Evolutionary conservation across 2,888 invertebrate species (phyloP).

Genomic region (Tribolium freemani): DNA sequence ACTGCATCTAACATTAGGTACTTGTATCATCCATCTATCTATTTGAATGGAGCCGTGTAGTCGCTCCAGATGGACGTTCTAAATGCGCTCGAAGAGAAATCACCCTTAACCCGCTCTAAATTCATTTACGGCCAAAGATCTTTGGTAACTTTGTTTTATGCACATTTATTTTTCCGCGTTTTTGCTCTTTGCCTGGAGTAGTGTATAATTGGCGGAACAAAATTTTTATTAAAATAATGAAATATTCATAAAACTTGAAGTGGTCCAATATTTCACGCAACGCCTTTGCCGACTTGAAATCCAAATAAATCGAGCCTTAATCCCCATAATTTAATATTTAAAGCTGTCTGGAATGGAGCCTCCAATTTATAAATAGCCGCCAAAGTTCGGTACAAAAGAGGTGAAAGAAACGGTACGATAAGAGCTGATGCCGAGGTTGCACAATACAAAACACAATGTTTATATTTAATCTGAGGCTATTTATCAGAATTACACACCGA

Average conservation of each 20-base stretch:
- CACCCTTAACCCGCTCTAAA: background rate
- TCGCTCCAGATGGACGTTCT: background rate
- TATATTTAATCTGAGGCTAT: slow-evolving; percentile 53
- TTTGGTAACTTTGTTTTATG: background rate
- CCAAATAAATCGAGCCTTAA: slow-evolving; percentile 48
- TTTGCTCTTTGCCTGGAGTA: background rate
- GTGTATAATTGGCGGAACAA: slow-evolving; percentile 4
- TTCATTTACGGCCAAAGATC: too few species aligned
- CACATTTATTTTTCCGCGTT: background rate
- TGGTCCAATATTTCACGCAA: slow-evolving; percentile 21
- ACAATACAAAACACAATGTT: slow-evolving; percentile 51
- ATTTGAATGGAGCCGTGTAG: slow-evolving; percentile 12
- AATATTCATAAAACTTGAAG: slow-evolving; percentile 17
- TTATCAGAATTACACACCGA: slow-evolving; percentile 55
- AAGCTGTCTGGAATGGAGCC: slow-evolving; percentile 46
- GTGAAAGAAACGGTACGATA: slow-evolving; percentile 43
- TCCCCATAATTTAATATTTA: slow-evolving; percentile 50
- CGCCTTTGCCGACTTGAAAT: slow-evolving; percentile 19
- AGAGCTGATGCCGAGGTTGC: slow-evolving; percentile 27
- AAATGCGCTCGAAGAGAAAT: background rate
- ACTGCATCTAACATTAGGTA: slow-evolving; percentile 4
- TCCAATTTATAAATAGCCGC: slow-evolving; percentile 44
- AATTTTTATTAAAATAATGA: slow-evolving; percentile 6
- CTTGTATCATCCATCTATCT: slow-evolving; percentile 19
- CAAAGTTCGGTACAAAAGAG: slow-evolving; percentile 40